phyloP scores from a whole-genome alignment of 2,888 invertebrate species.

The Aleiodes leptofemur region DNA sequence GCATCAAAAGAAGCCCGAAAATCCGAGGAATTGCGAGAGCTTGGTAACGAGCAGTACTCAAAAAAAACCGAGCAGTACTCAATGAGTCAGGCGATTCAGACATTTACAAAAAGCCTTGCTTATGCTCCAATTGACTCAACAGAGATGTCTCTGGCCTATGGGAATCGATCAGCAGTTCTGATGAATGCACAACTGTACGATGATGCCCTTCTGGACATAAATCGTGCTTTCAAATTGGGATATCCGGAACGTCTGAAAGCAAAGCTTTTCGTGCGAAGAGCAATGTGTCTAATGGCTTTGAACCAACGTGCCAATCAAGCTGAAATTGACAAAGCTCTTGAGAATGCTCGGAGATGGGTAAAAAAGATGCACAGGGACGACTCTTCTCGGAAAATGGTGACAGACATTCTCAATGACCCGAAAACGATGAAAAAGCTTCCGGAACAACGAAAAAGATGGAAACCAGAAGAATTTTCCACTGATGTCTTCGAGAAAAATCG shows the following conservation, averaged over 20 bases:
- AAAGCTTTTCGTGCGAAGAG: not conserved
- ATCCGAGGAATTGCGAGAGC: not conserved
- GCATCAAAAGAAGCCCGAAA: not conserved
- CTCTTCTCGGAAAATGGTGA: not conserved
- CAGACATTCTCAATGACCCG: not conserved
- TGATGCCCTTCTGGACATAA: conserved; percentile 83
- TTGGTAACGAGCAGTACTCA: not conserved
- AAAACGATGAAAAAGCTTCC: not conserved
- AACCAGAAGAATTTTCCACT: not conserved
- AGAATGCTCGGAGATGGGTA: not conserved
- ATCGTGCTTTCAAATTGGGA: conserved; percentile 77
- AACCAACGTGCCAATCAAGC: not conserved
- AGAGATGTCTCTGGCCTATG: conserved; percentile 81
- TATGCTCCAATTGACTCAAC: conserved; percentile 79
- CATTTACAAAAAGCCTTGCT: conserved; percentile 82
- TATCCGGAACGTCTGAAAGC: conserved; percentile 5
- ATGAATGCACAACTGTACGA: conserved; percentile 80
- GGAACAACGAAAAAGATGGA: not conserved
- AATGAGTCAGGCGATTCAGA: conserved; percentile 62
- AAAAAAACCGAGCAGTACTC: not conserved
- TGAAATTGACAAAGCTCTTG: not conserved
- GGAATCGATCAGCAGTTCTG: conserved; percentile 87
- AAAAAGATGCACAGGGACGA: not conserved
- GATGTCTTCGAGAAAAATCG: not conserved
- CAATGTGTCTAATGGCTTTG: not conserved